Percentiles rank a stretch among this genome's conserved stretches.
These are phyloP conservation scores for Rhopilema esculentum DNA, from an alignment of 30 jellyfish, hydroid and myxozoan species.

Conservation along the genomic window DNA sequence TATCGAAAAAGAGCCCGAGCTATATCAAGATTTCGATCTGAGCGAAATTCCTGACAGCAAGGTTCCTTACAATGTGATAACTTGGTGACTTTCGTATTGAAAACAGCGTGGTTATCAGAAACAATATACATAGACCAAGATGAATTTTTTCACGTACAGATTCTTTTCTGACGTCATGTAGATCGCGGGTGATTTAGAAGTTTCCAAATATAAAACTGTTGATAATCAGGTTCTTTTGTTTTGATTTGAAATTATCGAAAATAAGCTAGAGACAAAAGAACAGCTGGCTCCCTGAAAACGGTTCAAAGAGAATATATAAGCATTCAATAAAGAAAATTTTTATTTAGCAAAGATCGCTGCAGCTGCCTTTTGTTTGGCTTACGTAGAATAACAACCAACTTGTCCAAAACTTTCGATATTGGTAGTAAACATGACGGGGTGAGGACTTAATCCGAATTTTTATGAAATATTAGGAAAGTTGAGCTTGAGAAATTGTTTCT, in stretches of 20 bases:
- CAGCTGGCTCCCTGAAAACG: constrained; percentile 6
- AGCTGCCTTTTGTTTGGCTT: constrained; percentile 26
- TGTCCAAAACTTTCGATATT: not conserved
- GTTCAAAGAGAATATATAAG: not conserved
- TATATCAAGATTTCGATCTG: no score
- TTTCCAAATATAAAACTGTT: not conserved
- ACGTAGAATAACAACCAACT: not conserved
- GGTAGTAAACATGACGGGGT: not conserved
- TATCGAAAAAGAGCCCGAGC: no score
- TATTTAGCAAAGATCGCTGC: constrained; percentile 8
- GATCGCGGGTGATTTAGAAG: not conserved
- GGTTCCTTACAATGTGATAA: not conserved
- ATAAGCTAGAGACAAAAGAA: not conserved
- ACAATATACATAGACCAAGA: not conserved
- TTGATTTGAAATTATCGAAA: not conserved
- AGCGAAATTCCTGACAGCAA: no score
- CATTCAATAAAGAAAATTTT: not conserved
- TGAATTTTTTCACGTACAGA: not conserved
- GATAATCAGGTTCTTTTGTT: not conserved
- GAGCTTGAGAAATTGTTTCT: no score
- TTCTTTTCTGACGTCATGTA: no score
- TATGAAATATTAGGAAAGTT: no score
- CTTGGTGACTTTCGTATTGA: not conserved
- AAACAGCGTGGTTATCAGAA: not conserved
- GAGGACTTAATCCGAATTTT: not conserved